These are phyloP conservation scores for Halisarca cf. caerulea DNA, from an alignment of 37 sponge, comb jelly and placozoan genomes.

Conservation along the genomic window DNA sequence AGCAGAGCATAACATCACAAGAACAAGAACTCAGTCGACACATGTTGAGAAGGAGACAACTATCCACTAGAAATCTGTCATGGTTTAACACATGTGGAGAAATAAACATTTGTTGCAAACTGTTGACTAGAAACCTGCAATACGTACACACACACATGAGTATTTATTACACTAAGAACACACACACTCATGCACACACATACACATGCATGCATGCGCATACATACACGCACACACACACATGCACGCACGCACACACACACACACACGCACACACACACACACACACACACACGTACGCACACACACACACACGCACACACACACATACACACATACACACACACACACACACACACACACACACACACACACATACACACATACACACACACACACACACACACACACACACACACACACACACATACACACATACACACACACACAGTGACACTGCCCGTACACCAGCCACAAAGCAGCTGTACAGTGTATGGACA, in stretches of 20 bases:
- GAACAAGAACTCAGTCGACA: too few species aligned
- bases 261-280: not conserved
- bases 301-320: not conserved
- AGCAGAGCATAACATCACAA: too few species aligned
- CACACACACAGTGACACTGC: not conserved
- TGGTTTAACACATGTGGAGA: too few species aligned
- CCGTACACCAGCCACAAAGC: too few species aligned
- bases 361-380: not conserved
- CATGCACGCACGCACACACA: not conserved
- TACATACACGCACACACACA: constrained; percentile 7
- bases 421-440: constrained; percentile 6
- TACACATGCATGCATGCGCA: not conserved
- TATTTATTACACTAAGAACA: not conserved
- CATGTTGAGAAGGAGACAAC: too few species aligned
- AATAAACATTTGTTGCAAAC: too few species aligned
- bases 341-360: not conserved
- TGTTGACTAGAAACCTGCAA: too few species aligned
- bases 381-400: not conserved
- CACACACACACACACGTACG: not conserved
- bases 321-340: constrained; percentile 22
- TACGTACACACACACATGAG: not conserved
- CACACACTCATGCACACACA: not conserved
- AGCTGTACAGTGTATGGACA: too few species aligned
- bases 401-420: constrained; percentile 22
- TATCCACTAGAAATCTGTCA: too few species aligned